A percentile compares a stretch with the other conserved stretches of the same genome.
Evolutionary conservation across 2,888 invertebrate species (phyloP).

Genomic region (Tetrapedia diversipes): DNA sequence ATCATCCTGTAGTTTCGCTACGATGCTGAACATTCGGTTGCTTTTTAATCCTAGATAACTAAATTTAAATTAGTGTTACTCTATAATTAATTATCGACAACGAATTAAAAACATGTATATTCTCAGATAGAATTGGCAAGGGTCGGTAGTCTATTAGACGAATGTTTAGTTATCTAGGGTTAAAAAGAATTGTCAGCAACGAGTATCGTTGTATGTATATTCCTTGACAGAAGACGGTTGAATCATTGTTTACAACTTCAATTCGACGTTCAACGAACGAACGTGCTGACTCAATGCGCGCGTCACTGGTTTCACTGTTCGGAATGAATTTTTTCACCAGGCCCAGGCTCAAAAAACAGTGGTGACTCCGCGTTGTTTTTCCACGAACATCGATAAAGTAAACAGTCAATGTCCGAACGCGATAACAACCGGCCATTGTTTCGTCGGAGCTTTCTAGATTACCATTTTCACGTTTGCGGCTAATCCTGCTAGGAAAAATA

Average conservation of each 20-base stretch:
- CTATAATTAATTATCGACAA: too few species aligned
- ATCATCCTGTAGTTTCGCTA: too few species aligned
- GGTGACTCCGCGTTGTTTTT: constrained; percentile 23
- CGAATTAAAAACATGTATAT: too few species aligned
- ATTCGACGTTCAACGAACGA: not conserved
- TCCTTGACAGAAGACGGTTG: too few species aligned
- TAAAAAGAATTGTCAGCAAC: too few species aligned
- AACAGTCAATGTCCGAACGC: constrained; percentile 41
- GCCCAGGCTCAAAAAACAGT: not conserved
- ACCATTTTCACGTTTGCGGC: constrained; percentile 24
- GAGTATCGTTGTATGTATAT: too few species aligned
- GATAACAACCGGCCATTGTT: constrained; percentile 47
- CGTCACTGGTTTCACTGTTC: not conserved
- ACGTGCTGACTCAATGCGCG: not conserved
- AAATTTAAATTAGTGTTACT: too few species aligned
- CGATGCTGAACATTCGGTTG: too few species aligned
- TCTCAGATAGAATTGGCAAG: too few species aligned
- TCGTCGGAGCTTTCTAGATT: constrained; percentile 30
- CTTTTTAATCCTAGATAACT: too few species aligned
- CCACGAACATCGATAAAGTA: constrained; percentile 1
- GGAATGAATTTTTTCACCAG: not conserved
- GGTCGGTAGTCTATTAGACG: too few species aligned
- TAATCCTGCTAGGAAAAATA: constrained; percentile 20
- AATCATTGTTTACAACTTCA: not conserved
- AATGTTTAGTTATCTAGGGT: too few species aligned